These are phyloP conservation scores for Thamnophis sirtalis DNA, from an alignment of 2,113 vertebrate genomes.

Conservation along the genomic window DNA sequence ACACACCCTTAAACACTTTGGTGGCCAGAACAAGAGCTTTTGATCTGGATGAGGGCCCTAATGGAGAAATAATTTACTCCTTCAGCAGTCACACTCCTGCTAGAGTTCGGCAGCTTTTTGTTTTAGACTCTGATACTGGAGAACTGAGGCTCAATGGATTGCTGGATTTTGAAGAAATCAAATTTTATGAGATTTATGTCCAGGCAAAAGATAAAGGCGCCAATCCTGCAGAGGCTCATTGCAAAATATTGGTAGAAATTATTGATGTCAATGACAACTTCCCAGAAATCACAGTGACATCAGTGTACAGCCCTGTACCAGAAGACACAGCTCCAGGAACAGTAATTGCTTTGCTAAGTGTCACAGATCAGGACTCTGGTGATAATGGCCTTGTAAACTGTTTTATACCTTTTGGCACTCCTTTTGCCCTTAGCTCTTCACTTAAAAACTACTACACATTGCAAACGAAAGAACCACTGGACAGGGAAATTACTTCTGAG, in stretches of 20 bases:
- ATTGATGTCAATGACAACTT: slow-evolving; percentile 75
- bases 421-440: slow-evolving; percentile 71
- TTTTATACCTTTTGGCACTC: slow-evolving; percentile 64
- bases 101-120: slow-evolving; percentile 67
- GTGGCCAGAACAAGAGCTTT: slow-evolving; percentile 64
- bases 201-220: slow-evolving; percentile 75
- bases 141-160: slow-evolving; percentile 69
- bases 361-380: slow-evolving; percentile 71
- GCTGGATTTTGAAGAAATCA: slow-evolving; percentile 72
- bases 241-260: slow-evolving; percentile 73
- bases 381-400: slow-evolving; percentile 73
- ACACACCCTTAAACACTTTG: slow-evolving; percentile 53
- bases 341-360: slow-evolving; percentile 69
- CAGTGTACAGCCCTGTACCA: slow-evolving; percentile 70
- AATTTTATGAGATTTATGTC: slow-evolving; percentile 72
- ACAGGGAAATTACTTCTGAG: slow-evolving; percentile 65
- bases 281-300: slow-evolving; percentile 73
- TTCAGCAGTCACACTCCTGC: slow-evolving; percentile 72
- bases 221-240: slow-evolving; percentile 69
- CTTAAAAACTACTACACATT: slow-evolving; percentile 75
- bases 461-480: slow-evolving; percentile 68
- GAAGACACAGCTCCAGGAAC: slow-evolving; percentile 74
- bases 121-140: slow-evolving; percentile 64
- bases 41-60: slow-evolving; percentile 77
- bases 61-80: slow-evolving; percentile 73